A percentile compares a stretch with the other conserved stretches of the same genome.
phyloP scores from a whole-genome alignment of 1,140 invertebrate genomes.

The Ceratoteleas bidentatus region DNA sequence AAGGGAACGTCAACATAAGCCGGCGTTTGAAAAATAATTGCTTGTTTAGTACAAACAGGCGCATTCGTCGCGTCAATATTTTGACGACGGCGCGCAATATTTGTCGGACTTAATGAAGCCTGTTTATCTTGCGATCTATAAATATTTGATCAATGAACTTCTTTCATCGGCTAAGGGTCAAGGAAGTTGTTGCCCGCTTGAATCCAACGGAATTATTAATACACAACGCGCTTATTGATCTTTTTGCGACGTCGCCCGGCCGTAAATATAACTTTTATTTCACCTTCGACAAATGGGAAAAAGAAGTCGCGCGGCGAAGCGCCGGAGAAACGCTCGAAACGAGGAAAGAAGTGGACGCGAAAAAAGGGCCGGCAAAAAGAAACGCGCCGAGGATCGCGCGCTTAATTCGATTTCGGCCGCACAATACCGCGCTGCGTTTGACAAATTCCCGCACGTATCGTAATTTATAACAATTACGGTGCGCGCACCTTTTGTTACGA shows the following conservation, averaged over 20 bases:
- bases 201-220: slow-evolving; percentile 26
- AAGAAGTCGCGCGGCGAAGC: no score
- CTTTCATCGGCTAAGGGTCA: slow-evolving; percentile 38
- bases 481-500: slow-evolving; percentile 33
- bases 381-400: neutral
- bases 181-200: slow-evolving; percentile 23
- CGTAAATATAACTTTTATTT: slow-evolving; percentile 14
- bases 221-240: slow-evolving; percentile 34
- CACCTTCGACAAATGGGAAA: neutral
- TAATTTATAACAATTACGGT: slow-evolving; percentile 60
- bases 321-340: no score
- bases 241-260: neutral
- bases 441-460: slow-evolving; percentile 46
- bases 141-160: slow-evolving; percentile 59
- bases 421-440: slow-evolving; percentile 22
- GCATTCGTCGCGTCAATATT: slow-evolving; percentile 56
- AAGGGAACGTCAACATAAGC: slow-evolving; percentile 33
- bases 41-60: slow-evolving; percentile 40
- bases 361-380: slow-evolving; percentile 2
- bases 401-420: slow-evolving; percentile 32
- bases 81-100: slow-evolving; percentile 50
- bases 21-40: slow-evolving; percentile 33
- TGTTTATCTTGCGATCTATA: slow-evolving; percentile 61
- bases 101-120: slow-evolving; percentile 45
- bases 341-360: neutral